These are phyloP conservation scores for Apoda limacodes DNA, from an alignment of 2,888 invertebrate species.

Conservation along the genomic window DNA sequence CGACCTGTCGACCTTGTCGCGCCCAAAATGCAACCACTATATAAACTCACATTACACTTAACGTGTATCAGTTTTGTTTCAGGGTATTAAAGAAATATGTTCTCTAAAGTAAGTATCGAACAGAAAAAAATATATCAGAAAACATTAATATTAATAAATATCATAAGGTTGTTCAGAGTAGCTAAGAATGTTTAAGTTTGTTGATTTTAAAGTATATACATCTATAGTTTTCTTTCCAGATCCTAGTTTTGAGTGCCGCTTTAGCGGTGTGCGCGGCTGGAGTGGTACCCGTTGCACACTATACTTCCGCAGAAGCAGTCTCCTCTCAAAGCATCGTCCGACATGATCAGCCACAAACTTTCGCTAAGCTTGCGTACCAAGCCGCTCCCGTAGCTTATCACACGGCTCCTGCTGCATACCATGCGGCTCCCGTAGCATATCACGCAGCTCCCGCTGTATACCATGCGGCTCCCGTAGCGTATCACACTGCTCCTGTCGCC, in stretches of 20 bases:
- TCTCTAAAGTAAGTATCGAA: slow-evolving; percentile 20
- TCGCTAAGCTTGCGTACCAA: slow-evolving; percentile 27
- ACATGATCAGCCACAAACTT: slow-evolving; percentile 32
- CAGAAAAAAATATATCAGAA: no score
- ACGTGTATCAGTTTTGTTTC: slow-evolving; percentile 2
- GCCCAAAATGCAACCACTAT: slow-evolving; percentile 8
- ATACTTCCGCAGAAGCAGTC: slow-evolving; percentile 38
- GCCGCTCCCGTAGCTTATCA: slow-evolving; percentile 24
- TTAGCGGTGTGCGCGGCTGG: slow-evolving; percentile 42
- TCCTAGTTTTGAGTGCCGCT: slow-evolving; percentile 35
- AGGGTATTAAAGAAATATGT: slow-evolving; percentile 15
- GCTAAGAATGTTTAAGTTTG: no score
- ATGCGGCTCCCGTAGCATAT: slow-evolving; percentile 25
- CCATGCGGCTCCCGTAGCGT: slow-evolving; percentile 20
- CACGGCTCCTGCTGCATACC: slow-evolving; percentile 15
- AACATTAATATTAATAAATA: no score
- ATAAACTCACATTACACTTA: slow-evolving; percentile 8
- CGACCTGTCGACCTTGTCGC: slow-evolving; percentile 10
- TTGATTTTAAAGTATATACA: no score
- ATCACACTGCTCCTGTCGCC: slow-evolving; percentile 18
- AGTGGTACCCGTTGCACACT: slow-evolving; percentile 41
- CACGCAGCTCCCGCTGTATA: slow-evolving; percentile 26
- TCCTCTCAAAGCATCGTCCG: slow-evolving; percentile 49
- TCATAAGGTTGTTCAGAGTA: slow-evolving; percentile 1
- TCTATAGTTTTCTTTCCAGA: slow-evolving; percentile 25